Evolutionary conservation across 2,797 vertebrate species (phyloP).

Genomic region (Aselliscus stoliczkanus): DNA sequence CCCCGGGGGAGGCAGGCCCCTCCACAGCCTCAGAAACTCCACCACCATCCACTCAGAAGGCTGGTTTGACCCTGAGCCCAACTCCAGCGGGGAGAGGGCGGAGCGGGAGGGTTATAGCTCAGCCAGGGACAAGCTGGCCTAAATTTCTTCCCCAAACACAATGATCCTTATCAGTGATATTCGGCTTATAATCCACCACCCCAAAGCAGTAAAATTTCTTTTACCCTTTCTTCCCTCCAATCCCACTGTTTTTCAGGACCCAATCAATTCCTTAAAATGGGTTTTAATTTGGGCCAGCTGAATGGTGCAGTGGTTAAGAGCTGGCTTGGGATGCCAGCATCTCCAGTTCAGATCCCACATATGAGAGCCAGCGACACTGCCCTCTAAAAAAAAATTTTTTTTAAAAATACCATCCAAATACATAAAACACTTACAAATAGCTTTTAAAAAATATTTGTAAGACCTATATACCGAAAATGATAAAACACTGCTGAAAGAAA

Average conservation of each 20-base stretch:
- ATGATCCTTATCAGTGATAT: conserved; percentile 36
- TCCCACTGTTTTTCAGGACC: background rate
- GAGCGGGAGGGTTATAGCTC: background rate
- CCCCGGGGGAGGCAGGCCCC: background rate
- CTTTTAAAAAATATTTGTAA: background rate
- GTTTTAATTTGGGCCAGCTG: no score
- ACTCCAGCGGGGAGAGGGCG: background rate
- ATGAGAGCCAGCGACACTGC: no score
- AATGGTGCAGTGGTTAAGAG: no score
- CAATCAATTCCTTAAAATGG: background rate
- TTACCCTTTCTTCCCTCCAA: conserved; percentile 25
- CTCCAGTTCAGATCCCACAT: no score
- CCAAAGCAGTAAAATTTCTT: conserved; percentile 36
- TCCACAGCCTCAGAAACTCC: background rate
- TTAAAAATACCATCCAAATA: background rate
- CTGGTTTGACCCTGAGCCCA: conserved; percentile 13
- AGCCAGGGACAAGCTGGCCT: background rate
- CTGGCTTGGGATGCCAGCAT: no score
- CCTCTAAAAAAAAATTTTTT: no score
- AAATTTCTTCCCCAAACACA: conserved; percentile 49
- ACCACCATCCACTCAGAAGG: background rate
- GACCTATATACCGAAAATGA: background rate
- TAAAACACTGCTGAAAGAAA: background rate
- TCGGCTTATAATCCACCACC: conserved; percentile 20
- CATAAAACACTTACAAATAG: background rate